Base-by-base conservation (phyloP, 1,140 invertebrate genomes). In the Euborellia annulipes region DNA sequence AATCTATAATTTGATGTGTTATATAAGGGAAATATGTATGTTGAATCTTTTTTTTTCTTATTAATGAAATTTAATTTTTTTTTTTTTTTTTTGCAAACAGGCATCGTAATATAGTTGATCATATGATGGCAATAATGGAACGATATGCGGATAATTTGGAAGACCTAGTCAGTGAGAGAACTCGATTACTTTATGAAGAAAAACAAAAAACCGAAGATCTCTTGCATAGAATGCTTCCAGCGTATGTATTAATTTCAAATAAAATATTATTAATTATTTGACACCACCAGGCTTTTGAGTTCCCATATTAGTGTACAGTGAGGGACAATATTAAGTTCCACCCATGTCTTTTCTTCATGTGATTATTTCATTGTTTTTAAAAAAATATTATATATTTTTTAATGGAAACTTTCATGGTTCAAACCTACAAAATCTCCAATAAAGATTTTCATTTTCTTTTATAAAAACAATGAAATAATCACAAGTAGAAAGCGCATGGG, bases 111-210 rank as follows among this genome's bases (percentile, higher is more conserved):
- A 88, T 93, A 50, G 89, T 93, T 82, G 89, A 94, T 60, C 84
- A 90, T 70, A 89, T 93, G 84, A 87, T 93, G 80, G 81, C 85
- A 50, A 90, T 91, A 80, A 88, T 94, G 86, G 89, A 90, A 62
- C 89, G 88, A 55, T 91, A 94, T 62, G 84, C 87, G 13, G 87
- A 89, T 60, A 88, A 93, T 68, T 78, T 94, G 64, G 90, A 94
- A 66, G 87, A 90, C 62, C 72, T 94, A 64, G 90, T 94, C 54
- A 80, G 72, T 54, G 85, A 91, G 65, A 72, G 89, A 54, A 94
- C 90, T 32, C 75, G 81, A 57, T 72, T 87, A 57, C 68, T 93
- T 54, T 79, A 78, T 58, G 89, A 93, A 65, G 89, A 94, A 61
- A 92, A 95, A 62, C 78, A 85, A 58, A 93, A 91, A 65, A 92